Base-by-base conservation (phyloP, 2,888 invertebrate species). In the Drosophila atripex region DNA sequence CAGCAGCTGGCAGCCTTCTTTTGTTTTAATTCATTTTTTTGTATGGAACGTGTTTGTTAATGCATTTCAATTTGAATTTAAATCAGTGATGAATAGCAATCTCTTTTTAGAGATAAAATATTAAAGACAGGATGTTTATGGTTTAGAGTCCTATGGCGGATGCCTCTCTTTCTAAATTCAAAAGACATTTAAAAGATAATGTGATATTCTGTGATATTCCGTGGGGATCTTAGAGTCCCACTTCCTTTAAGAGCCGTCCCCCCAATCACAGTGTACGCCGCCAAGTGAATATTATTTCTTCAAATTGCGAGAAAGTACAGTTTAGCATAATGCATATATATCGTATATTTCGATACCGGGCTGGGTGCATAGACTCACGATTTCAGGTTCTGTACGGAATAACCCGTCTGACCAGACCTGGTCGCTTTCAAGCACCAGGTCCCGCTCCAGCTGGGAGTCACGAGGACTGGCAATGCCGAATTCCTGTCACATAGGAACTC, bases 321-420 rank as follows among this genome's bases (percentile, higher is more conserved):
- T 35, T 35, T 32, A 32, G 35, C 35, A 35, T 35, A n/a, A 35
- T 35, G 35, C 35, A 23, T 46, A 38, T 49, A 49, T 49, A 39
- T 46, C n/a, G 18, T 18, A 9, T 41, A 16, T 18, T 18, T 41
- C 18, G 39, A 41, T 41, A 18, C 39, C 39, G 16, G 18, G 39
- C 39, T 8, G 39, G 16, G 39, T 41, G 11, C 8, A 9, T 21
- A 30, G 39, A 14, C 66, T 66, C 38, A 57, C 54, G 59, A 59
- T 49, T 59, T 69, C 59, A 69, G 69, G 69, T 69, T 59, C 53
- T 70, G 51, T 59, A 52, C 45, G 45, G 50, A 35, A 59, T 55
- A 70, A 69, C 70, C 59, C 51, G 70, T 70, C 54, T 54, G 47
- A 69, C 54, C 69, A 70, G 68, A 51, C 46, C 47, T 23, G 18